Conservation (phyloP, 1,140 invertebrate genomes). For the Phenacoccus solenopsis region DNA sequence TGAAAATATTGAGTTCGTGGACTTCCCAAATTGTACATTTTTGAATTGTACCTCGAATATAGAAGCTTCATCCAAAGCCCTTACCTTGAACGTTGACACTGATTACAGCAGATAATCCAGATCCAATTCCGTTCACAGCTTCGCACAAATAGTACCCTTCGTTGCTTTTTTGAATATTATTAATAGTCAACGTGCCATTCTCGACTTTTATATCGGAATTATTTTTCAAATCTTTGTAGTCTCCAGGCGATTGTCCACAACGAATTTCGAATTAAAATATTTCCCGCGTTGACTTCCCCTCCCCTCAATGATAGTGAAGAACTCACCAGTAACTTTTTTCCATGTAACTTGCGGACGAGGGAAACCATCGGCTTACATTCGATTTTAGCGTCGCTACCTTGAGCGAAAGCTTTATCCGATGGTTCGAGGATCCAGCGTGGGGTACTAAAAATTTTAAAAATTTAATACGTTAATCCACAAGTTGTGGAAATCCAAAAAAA, state of each 20-base stretch:
- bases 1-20: conserved; percentile 38
- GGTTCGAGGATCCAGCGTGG: conserved; percentile 94
- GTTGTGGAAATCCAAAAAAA: too few species aligned
- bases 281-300: background rate
- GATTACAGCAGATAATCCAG: conserved; percentile 82
- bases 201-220: conserved; percentile 79
- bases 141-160: conserved; percentile 93
- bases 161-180: conserved; percentile 80
- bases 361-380: conserved; percentile 92
- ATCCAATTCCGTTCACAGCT: conserved; percentile 89
- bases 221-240: conserved; percentile 70
- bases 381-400: conserved; percentile 79
- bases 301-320: background rate
- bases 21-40: background rate
- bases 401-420: conserved; percentile 86
- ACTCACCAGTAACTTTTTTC: conserved; percentile 83
- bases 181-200: conserved; percentile 77
- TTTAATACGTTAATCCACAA: background rate
- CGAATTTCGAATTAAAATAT: too few species aligned
- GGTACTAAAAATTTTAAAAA: conserved; percentile 54
- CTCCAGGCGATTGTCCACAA: conserved; percentile 73
- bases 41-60: background rate
- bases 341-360: conserved; percentile 84
- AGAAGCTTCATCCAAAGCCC: background rate
- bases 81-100: conserved; percentile 82